These are phyloP conservation scores for Boloria euphrosyne DNA, from an alignment of 2,888 invertebrate species.

Conservation along the genomic window DNA sequence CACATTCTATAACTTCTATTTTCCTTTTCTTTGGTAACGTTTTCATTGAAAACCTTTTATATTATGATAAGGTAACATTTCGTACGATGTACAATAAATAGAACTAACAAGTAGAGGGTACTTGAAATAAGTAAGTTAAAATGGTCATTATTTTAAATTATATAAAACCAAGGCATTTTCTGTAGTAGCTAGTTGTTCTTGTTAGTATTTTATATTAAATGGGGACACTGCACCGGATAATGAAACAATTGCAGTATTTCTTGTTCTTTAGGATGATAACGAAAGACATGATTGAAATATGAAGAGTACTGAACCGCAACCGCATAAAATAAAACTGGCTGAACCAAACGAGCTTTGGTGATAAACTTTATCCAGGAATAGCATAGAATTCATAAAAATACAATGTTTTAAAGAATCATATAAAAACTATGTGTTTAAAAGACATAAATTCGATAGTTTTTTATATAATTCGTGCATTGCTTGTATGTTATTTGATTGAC, in stretches of 20 bases:
- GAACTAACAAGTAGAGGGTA: no score
- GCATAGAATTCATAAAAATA: no score
- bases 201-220: slow-evolving; percentile 2
- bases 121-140: background rate
- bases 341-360: background rate
- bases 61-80: no score
- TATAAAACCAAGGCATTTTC: background rate
- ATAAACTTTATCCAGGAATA: background rate
- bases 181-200: background rate
- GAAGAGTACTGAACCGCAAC: background rate
- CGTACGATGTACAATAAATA: no score
- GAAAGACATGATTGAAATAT: slow-evolving; percentile 4
- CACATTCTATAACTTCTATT: no score
- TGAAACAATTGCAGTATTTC: slow-evolving; percentile 11
- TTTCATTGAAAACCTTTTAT: no score
- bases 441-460: no score
- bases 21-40: no score
- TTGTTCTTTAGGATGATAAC: slow-evolving; percentile 15
- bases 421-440: no score
- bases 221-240: slow-evolving; percentile 14
- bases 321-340: background rate
- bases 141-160: background rate
- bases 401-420: no score
- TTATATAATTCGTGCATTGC: no score
- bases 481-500: no score